A percentile compares a stretch with the other conserved stretches of the same genome.
Evolutionary conservation across 2,888 invertebrate species (phyloP).

Genomic region (Pyrrhia umbra): DNA sequence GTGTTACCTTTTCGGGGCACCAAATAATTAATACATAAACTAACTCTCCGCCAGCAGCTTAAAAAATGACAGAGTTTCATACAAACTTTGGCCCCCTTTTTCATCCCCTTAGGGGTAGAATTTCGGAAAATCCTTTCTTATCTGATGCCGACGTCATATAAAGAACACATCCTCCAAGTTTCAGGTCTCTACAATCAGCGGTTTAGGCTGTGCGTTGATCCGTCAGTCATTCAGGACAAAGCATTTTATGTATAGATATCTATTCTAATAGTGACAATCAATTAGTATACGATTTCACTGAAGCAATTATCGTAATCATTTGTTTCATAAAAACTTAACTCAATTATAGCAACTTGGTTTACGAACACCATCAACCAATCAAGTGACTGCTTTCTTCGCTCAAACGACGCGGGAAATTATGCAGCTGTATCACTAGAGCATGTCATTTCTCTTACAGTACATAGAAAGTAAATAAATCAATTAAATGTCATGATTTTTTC

Average conservation of each 20-base stretch:
- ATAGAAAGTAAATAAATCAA: constrained; percentile 58
- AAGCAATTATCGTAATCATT: constrained; percentile 32
- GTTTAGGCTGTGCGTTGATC: too few species aligned
- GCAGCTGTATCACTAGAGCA: constrained; percentile 51
- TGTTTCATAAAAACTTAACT: constrained; percentile 38
- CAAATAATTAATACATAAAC: not conserved
- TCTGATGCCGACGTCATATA: too few species aligned
- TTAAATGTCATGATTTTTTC: constrained; percentile 49
- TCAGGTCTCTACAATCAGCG: too few species aligned
- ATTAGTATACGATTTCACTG: constrained; percentile 20
- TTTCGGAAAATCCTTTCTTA: too few species aligned
- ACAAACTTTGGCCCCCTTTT: too few species aligned
- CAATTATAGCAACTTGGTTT: constrained; percentile 38
- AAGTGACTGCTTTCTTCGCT: constrained; percentile 43
- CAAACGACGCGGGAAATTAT: constrained; percentile 52
- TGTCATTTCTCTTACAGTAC: constrained; percentile 40
- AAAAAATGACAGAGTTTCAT: too few species aligned
- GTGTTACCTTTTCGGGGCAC: constrained; percentile 1
- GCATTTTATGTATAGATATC: too few species aligned
- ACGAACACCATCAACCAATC: constrained; percentile 46
- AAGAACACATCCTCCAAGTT: too few species aligned
- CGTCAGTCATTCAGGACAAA: too few species aligned
- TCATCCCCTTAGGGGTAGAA: too few species aligned
- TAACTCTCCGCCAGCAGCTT: too few species aligned
- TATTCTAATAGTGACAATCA: not conserved